Percentiles rank a stretch among this genome's conserved stretches.
These are phyloP conservation scores for Seriola aureovittata DNA, from an alignment of 2,113 vertebrate genomes.

Conservation along the genomic window DNA sequence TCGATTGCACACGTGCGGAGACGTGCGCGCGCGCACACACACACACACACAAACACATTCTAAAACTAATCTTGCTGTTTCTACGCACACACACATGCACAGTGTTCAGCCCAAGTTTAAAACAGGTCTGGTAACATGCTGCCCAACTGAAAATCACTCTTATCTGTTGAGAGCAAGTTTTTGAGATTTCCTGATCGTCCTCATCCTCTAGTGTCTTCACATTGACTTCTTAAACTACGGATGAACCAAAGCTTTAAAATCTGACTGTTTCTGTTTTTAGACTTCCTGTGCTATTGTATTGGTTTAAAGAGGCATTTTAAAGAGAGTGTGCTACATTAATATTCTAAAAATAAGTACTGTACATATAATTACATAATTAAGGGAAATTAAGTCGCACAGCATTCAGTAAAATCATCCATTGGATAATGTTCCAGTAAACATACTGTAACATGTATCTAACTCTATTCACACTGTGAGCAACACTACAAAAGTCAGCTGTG, in stretches of 20 bases:
- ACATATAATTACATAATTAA: background rate
- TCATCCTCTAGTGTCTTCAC: background rate
- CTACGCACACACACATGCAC: too few species aligned
- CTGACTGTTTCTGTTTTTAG: background rate
- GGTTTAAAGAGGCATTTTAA: background rate
- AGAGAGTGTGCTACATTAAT: background rate
- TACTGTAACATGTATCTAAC: background rate
- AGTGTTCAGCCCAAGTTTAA: background rate
- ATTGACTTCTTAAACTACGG: background rate
- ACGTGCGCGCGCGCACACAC: background rate
- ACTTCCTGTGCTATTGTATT: background rate
- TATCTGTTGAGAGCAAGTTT: background rate
- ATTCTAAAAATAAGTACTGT: background rate
- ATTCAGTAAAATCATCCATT: background rate
- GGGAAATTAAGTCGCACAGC: background rate
- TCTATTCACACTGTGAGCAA: background rate
- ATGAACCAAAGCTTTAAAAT: background rate
- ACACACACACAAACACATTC: background rate
- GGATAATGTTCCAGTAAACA: background rate
- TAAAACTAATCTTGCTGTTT: background rate
- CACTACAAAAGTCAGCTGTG: constrained; percentile 9
- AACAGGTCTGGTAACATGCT: background rate
- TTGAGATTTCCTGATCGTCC: background rate
- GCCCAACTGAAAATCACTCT: background rate
- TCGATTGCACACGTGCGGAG: background rate